Evolutionary conservation across 2,797 vertebrate genomes (phyloP), one percentile per base, ranked within the genome.

Genomic region (Phrynocephalus guinanensis): DNA sequence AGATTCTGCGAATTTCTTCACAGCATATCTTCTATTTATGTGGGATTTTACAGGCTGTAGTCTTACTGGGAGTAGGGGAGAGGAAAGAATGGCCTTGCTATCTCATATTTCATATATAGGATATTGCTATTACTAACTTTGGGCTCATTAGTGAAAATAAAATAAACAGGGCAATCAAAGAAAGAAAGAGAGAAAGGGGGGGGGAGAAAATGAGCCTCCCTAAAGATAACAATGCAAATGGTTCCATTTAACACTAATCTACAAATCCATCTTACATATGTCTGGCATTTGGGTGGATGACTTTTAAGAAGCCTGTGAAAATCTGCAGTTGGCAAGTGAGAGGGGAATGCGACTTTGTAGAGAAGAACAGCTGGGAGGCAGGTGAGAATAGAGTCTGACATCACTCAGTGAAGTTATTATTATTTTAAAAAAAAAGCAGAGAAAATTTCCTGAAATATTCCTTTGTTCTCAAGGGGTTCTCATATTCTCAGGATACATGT

Each of bases 141-240:
- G 60, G 50, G 68, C 70, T 86, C 48, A 67, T 85, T 81, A 9
- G 24, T 71, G 33, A 81, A 86, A 91, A 79, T 77, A 87, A 92
- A 95, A 93, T 82, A 90, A 93, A 92, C 70, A 85, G 90, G 86
- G 87, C 24, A 66, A 33, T 85, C 88, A 91, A 91, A 89, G 79
- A 90, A 89, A 76, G 89, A 88, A 86, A 76, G 91, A 44, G 44
- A 7, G 16, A 56, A 56, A 5, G 38, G 90, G 89, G 77, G 89
- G 84, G 84, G 84, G 84, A 84, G 87, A 88, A 88, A 92, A 94
- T 60, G 83, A 91, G 87, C 92, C 86, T 78, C 82, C 89, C 87
- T 93, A 92, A 92, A 93, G 90, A 92, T 88, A 95, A 95, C 91
- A 91, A 83, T 92, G 90, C 87, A 90, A 93, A 91, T 77, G 71